Evolutionary conservation across 2,113 vertebrate species (phyloP).

Genomic region (Microtus ochrogaster): DNA sequence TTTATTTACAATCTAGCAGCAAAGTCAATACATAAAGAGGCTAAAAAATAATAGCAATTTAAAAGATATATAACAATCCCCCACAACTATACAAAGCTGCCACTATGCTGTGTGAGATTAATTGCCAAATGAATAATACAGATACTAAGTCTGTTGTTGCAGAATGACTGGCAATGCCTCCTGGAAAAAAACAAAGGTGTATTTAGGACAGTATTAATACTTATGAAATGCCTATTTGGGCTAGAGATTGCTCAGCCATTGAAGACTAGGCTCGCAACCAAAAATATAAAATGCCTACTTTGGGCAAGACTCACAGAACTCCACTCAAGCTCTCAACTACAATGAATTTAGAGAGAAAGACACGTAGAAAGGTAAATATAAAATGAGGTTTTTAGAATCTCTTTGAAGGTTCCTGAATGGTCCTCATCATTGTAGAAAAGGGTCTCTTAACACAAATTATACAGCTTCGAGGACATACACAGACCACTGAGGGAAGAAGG

Average conservation of each 20-base stretch:
- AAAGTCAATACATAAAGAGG: conserved; percentile 65
- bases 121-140: conserved; percentile 75
- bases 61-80: conserved; percentile 70
- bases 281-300: conserved; percentile 19
- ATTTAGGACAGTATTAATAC: conserved; percentile 56
- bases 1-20: conserved; percentile 73
- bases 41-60: conserved; percentile 77
- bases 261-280: too few species aligned
- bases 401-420: background rate
- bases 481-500: background rate
- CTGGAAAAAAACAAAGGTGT: background rate
- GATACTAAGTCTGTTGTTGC: conserved; percentile 60
- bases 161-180: conserved; percentile 28
- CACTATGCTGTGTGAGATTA: conserved; percentile 63
- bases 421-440: background rate
- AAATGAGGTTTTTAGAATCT: background rate
- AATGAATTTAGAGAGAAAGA: background rate
- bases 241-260: too few species aligned
- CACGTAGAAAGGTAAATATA: background rate
- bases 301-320: background rate
- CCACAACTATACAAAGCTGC: conserved; percentile 67
- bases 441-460: background rate
- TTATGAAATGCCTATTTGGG: conserved; percentile 32
- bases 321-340: background rate
- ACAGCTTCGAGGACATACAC: background rate